Evolutionary conservation across 2,113 vertebrate species (phyloP).

Genomic region (Indicator indicator): DNA sequence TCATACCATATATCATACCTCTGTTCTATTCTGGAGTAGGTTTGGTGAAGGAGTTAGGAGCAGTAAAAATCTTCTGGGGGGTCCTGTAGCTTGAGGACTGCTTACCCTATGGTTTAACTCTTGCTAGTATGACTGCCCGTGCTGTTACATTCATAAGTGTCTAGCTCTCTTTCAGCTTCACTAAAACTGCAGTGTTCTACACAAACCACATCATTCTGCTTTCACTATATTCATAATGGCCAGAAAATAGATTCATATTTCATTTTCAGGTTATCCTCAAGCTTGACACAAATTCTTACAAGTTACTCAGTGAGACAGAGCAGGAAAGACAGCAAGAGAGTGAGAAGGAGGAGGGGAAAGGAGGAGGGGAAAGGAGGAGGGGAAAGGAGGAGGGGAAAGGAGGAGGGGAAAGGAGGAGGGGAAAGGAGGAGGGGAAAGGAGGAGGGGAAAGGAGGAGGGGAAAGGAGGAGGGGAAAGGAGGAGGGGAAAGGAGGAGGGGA

Average conservation of each 20-base stretch:
- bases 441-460: too few relatives aligned
- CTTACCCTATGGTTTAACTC: background rate
- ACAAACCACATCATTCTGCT: background rate
- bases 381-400: too few relatives aligned
- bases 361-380: too few relatives aligned
- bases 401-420: too few relatives aligned
- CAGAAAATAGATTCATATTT: background rate
- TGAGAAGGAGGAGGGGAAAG: too few relatives aligned
- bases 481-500: too few relatives aligned
- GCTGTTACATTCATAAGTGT: background rate
- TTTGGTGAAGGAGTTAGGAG: background rate
- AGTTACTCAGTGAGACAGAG: background rate
- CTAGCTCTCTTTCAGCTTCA: background rate
- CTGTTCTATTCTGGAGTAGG: background rate
- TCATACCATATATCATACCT: background rate
- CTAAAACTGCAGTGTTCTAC: background rate
- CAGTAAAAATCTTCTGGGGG: background rate
- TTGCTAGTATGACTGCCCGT: background rate
- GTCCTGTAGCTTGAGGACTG: background rate
- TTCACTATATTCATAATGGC: background rate
- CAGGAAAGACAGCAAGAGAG: too few relatives aligned
- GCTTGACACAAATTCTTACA: background rate
- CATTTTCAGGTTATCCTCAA: background rate
- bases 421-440: too few relatives aligned
- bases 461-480: too few relatives aligned